Percentiles rank a stretch among this genome's conserved stretches.
Conservation (phyloP, 2,888 invertebrate species). For the Catocala nupta region DNA sequence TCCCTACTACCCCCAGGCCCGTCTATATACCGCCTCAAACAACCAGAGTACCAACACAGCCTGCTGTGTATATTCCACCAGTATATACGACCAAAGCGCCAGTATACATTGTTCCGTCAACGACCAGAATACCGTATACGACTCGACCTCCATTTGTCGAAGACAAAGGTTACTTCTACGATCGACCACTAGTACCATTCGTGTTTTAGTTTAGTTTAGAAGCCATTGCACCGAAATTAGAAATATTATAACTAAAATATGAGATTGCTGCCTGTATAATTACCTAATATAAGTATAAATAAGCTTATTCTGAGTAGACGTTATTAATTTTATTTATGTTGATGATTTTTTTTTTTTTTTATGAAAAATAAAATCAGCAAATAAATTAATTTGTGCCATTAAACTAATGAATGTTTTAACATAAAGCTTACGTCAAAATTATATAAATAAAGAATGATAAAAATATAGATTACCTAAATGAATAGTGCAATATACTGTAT, state of each 20-base stretch:
- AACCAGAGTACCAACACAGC: conserved; percentile 38
- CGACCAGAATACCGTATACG: conserved; percentile 60
- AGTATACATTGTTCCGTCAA: conserved; percentile 53
- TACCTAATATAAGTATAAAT: too few relatives aligned
- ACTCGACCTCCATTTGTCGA: conserved; percentile 74
- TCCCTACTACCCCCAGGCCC: conserved; percentile 51
- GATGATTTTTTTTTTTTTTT: conserved; percentile 6
- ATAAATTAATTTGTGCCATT: conserved; percentile 6
- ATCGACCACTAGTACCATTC: conserved; percentile 78
- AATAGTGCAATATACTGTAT: conserved; percentile 1
- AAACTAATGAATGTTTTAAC: background rate
- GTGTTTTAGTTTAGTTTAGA: conserved; percentile 69
- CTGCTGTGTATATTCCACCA: conserved; percentile 41
- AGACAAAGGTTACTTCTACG: conserved; percentile 81
- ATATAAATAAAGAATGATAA: background rate
- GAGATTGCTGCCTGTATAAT: too few relatives aligned
- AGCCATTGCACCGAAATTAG: conserved; percentile 45
- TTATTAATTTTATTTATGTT: background rate
- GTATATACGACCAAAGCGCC: conserved; percentile 52
- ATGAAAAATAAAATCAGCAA: conserved; percentile 3
- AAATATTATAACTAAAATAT: too few relatives aligned
- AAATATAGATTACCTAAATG: background rate
- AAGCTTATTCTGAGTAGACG: background rate
- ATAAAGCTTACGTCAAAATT: too few relatives aligned
- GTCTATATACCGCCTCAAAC: conserved; percentile 52